Percentiles rank a stretch among this genome's conserved stretches.
phyloP scores from a whole-genome alignment of 2,797 vertebrate genomes.

The Mycteria americana region DNA sequence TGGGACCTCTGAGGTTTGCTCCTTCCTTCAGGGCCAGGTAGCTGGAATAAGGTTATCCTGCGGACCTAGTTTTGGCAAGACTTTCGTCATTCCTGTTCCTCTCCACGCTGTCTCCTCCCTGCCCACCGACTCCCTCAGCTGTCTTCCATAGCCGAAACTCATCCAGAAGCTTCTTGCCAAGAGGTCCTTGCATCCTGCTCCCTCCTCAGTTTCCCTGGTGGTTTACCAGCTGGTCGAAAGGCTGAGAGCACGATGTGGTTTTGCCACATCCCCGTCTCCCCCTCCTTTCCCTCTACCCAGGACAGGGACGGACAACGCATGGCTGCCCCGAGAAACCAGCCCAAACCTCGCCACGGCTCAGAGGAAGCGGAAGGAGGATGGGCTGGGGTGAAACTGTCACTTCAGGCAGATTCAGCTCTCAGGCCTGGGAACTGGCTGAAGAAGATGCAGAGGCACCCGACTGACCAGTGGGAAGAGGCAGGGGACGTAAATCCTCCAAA shows the following conservation, averaged over 20 bases:
- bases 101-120: not conserved
- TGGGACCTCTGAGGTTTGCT: not conserved
- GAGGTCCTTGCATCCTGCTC: not conserved
- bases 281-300: not conserved
- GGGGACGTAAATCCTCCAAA: not conserved
- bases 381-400: not conserved
- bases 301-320: not conserved
- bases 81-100: not conserved
- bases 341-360: rapidly evolving
- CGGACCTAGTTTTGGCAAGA: not conserved
- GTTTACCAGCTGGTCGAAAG: not conserved
- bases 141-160: not conserved
- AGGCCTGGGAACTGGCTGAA: not conserved
- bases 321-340: not conserved
- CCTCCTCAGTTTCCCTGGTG: not conserved
- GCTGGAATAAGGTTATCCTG: not conserved
- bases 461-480: not conserved
- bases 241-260: not conserved
- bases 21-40: not conserved
- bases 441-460: not conserved
- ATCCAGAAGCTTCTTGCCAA: not conserved
- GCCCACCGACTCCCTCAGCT: rapidly evolving
- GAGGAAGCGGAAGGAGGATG: not conserved
- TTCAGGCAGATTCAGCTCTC: not conserved
- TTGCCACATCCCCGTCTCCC: not conserved